Conservation (phyloP, 2,113 vertebrate species). For the Empidonax alnorum region DNA sequence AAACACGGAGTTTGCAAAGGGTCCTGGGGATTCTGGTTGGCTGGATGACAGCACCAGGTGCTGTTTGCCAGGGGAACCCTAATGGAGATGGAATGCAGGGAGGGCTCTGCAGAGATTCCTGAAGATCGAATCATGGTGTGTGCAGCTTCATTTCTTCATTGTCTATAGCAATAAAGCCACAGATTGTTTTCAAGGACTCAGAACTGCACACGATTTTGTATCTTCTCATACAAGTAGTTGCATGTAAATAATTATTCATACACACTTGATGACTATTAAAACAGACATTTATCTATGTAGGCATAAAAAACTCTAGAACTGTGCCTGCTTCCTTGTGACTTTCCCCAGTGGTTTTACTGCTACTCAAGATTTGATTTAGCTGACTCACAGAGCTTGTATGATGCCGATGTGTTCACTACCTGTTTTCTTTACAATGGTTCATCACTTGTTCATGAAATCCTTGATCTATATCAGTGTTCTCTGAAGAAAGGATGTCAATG, state of each 20-base stretch:
- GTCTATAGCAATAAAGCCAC: background rate
- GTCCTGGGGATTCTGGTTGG: no score
- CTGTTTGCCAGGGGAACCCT: no score
- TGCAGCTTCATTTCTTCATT: no score
- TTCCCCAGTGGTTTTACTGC: background rate
- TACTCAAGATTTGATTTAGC: background rate
- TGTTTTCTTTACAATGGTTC: background rate
- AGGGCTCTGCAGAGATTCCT: no score
- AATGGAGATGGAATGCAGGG: no score
- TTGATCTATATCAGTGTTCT: background rate
- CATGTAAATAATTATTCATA: background rate
- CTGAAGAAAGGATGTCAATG: background rate
- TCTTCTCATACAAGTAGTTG: background rate
- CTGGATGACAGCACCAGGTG: no score
- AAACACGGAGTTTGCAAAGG: no score
- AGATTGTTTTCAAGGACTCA: background rate
- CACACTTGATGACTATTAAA: background rate
- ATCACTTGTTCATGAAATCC: background rate
- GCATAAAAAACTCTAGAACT: background rate
- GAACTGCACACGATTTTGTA: background rate
- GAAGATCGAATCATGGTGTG: no score
- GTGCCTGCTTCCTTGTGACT: background rate
- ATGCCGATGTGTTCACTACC: fast-evolving
- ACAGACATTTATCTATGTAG: background rate
- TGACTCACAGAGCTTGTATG: background rate